These are phyloP conservation scores for Pelecanoides urinatrix DNA, from an alignment of 2,113 vertebrate genomes.

Conservation along the genomic window DNA sequence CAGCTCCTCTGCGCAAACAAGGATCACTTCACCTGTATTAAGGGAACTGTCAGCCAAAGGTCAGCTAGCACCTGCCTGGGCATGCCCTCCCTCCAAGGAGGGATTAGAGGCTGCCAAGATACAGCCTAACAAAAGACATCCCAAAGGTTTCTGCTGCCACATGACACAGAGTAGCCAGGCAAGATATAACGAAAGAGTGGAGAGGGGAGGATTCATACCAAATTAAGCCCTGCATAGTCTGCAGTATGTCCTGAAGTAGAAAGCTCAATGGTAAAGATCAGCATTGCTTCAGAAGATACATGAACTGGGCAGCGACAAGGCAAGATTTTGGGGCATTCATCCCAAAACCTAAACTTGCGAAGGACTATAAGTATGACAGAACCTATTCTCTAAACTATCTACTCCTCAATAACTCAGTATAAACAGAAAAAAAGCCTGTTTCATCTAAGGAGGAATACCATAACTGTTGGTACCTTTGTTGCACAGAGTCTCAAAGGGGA, in stretches of 20 bases:
- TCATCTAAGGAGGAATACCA: neutral
- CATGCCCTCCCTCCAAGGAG: neutral
- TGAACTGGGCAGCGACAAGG: neutral
- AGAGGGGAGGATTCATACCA: neutral
- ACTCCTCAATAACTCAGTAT: neutral
- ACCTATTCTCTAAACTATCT: neutral
- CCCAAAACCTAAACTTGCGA: neutral
- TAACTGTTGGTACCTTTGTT: neutral
- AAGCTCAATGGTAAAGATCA: neutral
- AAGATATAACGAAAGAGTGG: neutral
- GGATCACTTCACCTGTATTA: neutral
- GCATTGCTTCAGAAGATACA: neutral
- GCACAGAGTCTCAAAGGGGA: neutral
- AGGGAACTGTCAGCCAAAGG: neutral
- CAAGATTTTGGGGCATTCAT: neutral
- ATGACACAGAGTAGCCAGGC: neutral
- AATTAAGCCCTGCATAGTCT: neutral
- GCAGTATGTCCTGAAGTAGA: neutral
- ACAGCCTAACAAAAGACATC: neutral
- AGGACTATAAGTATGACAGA: neutral
- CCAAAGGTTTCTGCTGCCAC: neutral
- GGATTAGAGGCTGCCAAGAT: neutral
- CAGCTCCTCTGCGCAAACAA: neutral
- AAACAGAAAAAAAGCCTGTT: neutral
- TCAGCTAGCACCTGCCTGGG: neutral